phyloP scores from a whole-genome alignment of 2,888 invertebrate genomes.

The Leptothorax acervorum region DNA sequence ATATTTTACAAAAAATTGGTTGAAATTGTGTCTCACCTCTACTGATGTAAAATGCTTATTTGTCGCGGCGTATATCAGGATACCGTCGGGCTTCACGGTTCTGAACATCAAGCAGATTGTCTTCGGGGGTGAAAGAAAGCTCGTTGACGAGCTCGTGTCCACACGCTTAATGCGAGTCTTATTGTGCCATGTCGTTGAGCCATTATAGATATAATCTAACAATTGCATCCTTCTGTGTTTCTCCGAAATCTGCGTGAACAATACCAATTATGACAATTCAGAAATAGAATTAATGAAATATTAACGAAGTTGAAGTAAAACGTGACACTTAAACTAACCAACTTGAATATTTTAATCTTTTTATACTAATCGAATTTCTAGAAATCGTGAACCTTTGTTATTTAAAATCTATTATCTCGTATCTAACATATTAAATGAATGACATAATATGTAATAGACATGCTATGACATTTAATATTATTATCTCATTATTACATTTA shows the following conservation, averaged over 20 bases:
- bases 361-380: neutral
- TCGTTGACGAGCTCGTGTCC: conserved; percentile 71
- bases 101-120: conserved; percentile 93
- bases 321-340: neutral
- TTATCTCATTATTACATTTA: neutral
- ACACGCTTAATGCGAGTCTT: conserved; percentile 75
- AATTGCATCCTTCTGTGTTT: conserved; percentile 95
- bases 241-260: conserved; percentile 89
- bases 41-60: conserved; percentile 95
- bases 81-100: conserved; percentile 92
- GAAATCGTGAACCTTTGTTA: neutral
- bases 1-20: neutral
- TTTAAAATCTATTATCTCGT: neutral
- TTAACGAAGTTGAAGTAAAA: neutral
- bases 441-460: neutral
- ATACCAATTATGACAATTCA: conserved; percentile 1
- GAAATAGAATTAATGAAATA: neutral
- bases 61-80: conserved; percentile 94
- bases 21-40: conserved; percentile 86
- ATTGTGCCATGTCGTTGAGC: conserved; percentile 90
- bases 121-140: conserved; percentile 88
- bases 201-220: conserved; percentile 92
- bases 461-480: neutral
- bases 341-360: neutral
- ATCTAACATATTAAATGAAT: conserved; percentile 3